phyloP scores from a whole-genome alignment of 2,888 invertebrate genomes.

The Oligia strigilis region DNA sequence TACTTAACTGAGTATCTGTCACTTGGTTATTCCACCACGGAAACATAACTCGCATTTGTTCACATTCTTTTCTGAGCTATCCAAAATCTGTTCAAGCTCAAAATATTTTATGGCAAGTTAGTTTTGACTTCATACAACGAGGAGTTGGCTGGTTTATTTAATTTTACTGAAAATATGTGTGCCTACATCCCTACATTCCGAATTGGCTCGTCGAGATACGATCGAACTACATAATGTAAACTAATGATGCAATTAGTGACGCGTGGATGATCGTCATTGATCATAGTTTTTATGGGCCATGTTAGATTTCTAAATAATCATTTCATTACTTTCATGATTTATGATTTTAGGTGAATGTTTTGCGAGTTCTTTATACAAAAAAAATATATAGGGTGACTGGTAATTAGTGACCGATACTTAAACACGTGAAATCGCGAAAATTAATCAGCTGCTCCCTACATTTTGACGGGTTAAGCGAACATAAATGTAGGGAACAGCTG shows the following conservation, averaged over 20 bases:
- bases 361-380: not conserved
- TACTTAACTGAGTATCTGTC: too few species aligned
- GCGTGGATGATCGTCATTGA: constrained; percentile 30
- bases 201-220: not conserved
- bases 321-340: constrained; percentile 18
- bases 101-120: not conserved
- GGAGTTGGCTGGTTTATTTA: not conserved
- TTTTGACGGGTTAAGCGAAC: too few species aligned
- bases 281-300: constrained; percentile 4
- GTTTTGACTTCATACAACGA: not conserved
- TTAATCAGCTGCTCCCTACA: too few species aligned
- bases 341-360: not conserved
- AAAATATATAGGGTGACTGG: too few species aligned
- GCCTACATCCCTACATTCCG: not conserved
- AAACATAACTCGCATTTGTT: not conserved
- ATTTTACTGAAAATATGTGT: not conserved
- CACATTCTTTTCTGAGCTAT: not conserved
- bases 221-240: not conserved
- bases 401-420: too few species aligned
- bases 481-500: too few species aligned
- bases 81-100: too few species aligned
- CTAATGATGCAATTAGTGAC: constrained; percentile 22
- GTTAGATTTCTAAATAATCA: constrained; percentile 41
- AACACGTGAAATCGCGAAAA: too few species aligned
- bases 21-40: not conserved